A percentile compares a stretch with the other conserved stretches of the same genome.
phyloP scores from a whole-genome alignment of 2,113 vertebrate genomes.

The Girardinichthys multiradiatus region DNA sequence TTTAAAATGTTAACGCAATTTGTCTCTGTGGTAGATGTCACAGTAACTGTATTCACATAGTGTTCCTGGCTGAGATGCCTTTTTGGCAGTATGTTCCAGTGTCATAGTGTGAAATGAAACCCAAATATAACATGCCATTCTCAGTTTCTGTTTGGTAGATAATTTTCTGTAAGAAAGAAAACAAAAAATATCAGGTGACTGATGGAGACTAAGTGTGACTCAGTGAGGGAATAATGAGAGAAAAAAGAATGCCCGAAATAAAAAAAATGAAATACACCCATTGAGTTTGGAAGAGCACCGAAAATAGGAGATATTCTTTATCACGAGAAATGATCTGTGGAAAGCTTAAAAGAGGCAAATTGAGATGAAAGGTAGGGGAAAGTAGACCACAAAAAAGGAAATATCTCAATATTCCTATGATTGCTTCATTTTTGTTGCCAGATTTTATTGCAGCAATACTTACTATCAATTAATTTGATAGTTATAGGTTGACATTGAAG shows the following conservation, averaged over 20 bases:
- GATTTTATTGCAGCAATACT: not conserved
- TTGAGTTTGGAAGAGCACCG: not conserved
- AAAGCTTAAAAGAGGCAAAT: slow-evolving; percentile 16
- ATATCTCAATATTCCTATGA: not conserved
- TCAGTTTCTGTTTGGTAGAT: slow-evolving; percentile 15
- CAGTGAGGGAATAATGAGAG: not conserved
- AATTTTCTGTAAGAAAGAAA: slow-evolving; percentile 31
- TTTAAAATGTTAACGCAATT: not conserved
- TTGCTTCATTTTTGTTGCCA: not conserved
- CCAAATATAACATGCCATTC: slow-evolving; percentile 31
- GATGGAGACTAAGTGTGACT: not conserved
- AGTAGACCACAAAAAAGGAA: not conserved
- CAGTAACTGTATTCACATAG: slow-evolving; percentile 3
- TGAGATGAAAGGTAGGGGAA: not conserved
- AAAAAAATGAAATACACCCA: slow-evolving; percentile 3
- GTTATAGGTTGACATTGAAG: slow-evolving; percentile 38
- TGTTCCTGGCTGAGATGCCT: slow-evolving; percentile 5
- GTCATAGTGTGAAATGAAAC: not conserved
- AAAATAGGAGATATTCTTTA: slow-evolving; percentile 22
- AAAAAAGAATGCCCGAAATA: slow-evolving; percentile 2
- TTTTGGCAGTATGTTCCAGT: slow-evolving; percentile 9
- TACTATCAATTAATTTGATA: not conserved
- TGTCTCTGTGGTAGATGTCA: not conserved
- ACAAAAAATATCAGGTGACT: slow-evolving; percentile 13
- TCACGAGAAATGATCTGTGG: slow-evolving; percentile 29